Evolutionary conservation across 2,888 invertebrate species (phyloP), one percentile per base, ranked within the genome.

Genomic region (Phaedon cochleariae): DNA sequence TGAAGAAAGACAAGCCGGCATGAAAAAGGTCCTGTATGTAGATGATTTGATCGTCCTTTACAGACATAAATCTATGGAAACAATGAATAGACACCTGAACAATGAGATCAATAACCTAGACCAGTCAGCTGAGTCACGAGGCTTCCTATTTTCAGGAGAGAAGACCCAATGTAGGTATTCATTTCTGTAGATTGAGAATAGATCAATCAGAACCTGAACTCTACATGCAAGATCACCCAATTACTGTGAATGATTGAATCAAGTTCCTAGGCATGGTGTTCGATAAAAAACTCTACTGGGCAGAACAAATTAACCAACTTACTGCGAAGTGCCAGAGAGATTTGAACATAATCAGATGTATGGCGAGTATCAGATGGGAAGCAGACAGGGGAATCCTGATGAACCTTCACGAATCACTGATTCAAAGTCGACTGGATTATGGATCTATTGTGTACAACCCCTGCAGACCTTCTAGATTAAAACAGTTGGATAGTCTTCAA

Each of bases 381-480:
- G 48, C 64, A 0, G 54, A 64, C 34, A 26, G 15, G 18, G 26
- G 54, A 9, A 29, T 48, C 7, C 26, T 64, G 2, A 26, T 64
- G 4, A 22, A 15, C 7, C 31, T 54, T 7, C 59, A 53, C n/a
- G 18, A 64, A 21, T 3, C 53, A 4, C 18, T 64, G 17, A 29
- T 64, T 3, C 46, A 45, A 10, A 45, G 49, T 2, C 46, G 18
- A 46, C 37, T 64, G 6, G 64, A 64, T 20, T 59, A 64, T 53
- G 53, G 54, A n/a, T 37, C 49, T 37, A 37, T 53, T 9, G 21
- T 54, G 9, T 64, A 64, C 17, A 21, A 34, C 15, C 53, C 64
- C 12, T 54, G 49, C 4, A 15, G 59, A 51, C 2, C 26, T 29
- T 49, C 29, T 18, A 6, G 2, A 2, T 20, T 46, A 6, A 10